Percentiles rank a stretch among this genome's conserved stretches.
Conservation (phyloP, 1,140 invertebrate species). For the Drosophila albomicans region DNA sequence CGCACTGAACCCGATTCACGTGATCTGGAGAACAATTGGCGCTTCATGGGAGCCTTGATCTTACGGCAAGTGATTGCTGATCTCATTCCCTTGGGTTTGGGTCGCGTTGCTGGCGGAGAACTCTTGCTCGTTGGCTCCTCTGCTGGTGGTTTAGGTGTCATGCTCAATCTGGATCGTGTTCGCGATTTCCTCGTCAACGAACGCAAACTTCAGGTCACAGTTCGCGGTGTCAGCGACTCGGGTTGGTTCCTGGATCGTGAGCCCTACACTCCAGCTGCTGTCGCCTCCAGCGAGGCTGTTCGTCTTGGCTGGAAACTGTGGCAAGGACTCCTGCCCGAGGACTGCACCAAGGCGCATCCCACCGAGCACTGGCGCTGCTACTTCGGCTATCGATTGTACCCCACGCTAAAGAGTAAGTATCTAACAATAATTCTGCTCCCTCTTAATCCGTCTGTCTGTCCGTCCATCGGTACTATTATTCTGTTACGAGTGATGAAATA, state of each 20-base stretch:
- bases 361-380: constrained; percentile 95
- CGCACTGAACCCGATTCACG: constrained; percentile 77
- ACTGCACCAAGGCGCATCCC: constrained; percentile 89
- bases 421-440: too few relatives aligned
- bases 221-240: constrained; percentile 94
- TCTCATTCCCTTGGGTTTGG: constrained; percentile 88
- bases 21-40: constrained; percentile 87
- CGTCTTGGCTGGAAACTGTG: constrained; percentile 93
- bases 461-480: too few relatives aligned
- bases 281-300: constrained; percentile 88
- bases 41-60: constrained; percentile 95
- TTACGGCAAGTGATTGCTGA: constrained; percentile 90
- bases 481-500: too few relatives aligned
- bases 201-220: constrained; percentile 88
- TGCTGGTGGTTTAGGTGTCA: constrained; percentile 95
- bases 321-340: constrained; percentile 91
- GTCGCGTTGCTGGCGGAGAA: constrained; percentile 87
- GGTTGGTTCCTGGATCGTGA: constrained; percentile 97
- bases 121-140: constrained; percentile 95
- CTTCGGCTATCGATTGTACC: constrained; percentile 96
- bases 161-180: constrained; percentile 94
- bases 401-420: constrained; percentile 91
- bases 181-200: constrained; percentile 89
- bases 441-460: too few relatives aligned
- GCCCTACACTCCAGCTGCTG: constrained; percentile 81